Evolutionary conservation across 2,113 vertebrate genomes (phyloP).

Genomic region (Pardalotus punctatus): DNA sequence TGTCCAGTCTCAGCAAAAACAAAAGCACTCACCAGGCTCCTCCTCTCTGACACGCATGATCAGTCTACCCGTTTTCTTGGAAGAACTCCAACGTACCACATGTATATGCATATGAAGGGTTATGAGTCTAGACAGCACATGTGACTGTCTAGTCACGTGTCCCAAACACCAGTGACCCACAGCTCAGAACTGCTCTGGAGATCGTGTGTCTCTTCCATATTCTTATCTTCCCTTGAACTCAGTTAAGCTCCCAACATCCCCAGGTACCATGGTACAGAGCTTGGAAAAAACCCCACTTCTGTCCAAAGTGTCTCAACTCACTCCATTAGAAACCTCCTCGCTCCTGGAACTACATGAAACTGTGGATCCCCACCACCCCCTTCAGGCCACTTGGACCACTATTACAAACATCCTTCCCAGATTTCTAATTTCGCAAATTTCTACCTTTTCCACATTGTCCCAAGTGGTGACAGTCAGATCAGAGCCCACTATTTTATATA

Average conservation of each 20-base stretch:
- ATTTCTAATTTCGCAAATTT: not conserved
- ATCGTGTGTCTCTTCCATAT: not conserved
- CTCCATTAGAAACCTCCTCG: not conserved
- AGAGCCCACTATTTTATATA: not conserved
- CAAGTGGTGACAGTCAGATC: not conserved
- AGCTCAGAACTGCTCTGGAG: not conserved
- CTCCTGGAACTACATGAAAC: not conserved
- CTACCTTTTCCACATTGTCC: not conserved
- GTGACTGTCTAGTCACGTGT: not conserved
- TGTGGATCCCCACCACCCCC: not conserved
- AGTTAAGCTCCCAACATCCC: not conserved
- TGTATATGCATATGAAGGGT: too few relatives aligned
- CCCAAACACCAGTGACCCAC: not conserved
- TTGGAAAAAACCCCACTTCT: not conserved
- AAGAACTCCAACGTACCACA: not conserved
- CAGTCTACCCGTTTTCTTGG: not conserved
- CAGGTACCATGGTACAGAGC: not conserved
- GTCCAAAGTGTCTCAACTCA: not conserved
- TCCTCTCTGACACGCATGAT: not conserved
- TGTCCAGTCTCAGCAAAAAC: not conserved
- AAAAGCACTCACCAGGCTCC: not conserved
- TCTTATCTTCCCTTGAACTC: not conserved
- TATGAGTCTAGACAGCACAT: fast-evolving
- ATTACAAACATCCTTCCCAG: not conserved
- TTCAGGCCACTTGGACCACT: not conserved